Conservation (phyloP, 2,888 invertebrate species). For the Hylaea fasciaria region DNA sequence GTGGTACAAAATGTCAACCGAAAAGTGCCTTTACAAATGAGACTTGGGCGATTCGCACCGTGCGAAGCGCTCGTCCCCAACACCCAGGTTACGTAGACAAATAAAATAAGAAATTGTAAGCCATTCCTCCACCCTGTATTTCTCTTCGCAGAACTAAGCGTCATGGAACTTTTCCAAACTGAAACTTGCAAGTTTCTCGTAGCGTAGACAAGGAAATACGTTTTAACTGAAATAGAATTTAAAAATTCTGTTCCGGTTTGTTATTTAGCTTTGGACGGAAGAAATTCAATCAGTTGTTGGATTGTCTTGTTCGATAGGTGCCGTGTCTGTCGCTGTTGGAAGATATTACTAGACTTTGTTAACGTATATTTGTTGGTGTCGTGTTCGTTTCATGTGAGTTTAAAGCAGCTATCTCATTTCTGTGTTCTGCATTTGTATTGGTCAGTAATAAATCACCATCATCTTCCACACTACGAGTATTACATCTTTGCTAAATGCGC, state of each 20-base stretch:
- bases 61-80: too few relatives aligned
- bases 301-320: constrained; percentile 26
- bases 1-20: too few relatives aligned
- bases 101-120: too few relatives aligned
- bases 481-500: too few relatives aligned
- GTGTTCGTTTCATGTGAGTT: too few relatives aligned
- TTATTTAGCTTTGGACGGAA: constrained; percentile 37
- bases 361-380: background rate
- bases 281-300: constrained; percentile 39
- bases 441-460: too few relatives aligned
- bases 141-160: constrained; percentile 26
- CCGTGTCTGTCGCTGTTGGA: background rate
- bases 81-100: too few relatives aligned
- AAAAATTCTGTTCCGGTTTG: constrained; percentile 31
- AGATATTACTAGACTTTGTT: constrained; percentile 3
- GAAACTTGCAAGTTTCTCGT: constrained; percentile 28
- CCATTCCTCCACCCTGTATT: constrained; percentile 11
- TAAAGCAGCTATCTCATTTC: too few relatives aligned
- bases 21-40: background rate
- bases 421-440: too few relatives aligned
- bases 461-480: too few relatives aligned
- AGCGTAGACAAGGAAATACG: constrained; percentile 39
- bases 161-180: constrained; percentile 32
- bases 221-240: constrained; percentile 41
- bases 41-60: too few relatives aligned